These are phyloP conservation scores for Mohoua ochrocephala DNA, from an alignment of 2,113 vertebrate species.

Conservation along the genomic window DNA sequence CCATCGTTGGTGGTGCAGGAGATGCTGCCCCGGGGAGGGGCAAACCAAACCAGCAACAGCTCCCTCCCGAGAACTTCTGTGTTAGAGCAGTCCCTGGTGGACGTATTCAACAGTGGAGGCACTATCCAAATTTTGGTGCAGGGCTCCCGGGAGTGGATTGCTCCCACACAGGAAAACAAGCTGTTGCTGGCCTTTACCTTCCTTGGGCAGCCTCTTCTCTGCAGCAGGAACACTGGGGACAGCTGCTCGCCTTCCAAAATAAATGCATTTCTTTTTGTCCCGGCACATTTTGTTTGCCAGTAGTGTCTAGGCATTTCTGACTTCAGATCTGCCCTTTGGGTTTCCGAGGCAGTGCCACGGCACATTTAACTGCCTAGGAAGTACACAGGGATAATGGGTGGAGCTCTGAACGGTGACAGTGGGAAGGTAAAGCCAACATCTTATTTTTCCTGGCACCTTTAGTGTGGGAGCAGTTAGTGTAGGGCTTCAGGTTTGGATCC, in stretches of 20 bases:
- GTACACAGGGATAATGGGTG: too few relatives aligned
- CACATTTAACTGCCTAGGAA: neutral
- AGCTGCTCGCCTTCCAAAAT: neutral
- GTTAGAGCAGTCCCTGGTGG: neutral
- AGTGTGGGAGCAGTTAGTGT: neutral
- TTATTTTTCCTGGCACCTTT: neutral
- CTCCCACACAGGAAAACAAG: neutral
- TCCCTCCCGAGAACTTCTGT: neutral
- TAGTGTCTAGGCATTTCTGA: neutral
- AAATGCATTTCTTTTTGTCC: neutral
- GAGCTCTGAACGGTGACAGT: neutral
- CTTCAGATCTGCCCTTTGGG: too few relatives aligned
- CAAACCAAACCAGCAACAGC: neutral
- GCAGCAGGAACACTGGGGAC: neutral
- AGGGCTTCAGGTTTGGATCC: neutral
- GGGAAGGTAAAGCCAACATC: neutral
- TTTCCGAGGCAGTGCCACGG: neutral
- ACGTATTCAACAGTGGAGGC: neutral
- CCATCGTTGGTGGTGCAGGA: accelerated
- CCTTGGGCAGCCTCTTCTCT: neutral
- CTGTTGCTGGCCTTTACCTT: neutral
- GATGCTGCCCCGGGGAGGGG: neutral
- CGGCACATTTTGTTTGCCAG: neutral
- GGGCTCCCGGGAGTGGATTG: neutral
- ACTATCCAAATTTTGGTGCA: too few relatives aligned